phyloP scores from a whole-genome alignment of 2,113 vertebrate species.

The Struthio camelus region DNA sequence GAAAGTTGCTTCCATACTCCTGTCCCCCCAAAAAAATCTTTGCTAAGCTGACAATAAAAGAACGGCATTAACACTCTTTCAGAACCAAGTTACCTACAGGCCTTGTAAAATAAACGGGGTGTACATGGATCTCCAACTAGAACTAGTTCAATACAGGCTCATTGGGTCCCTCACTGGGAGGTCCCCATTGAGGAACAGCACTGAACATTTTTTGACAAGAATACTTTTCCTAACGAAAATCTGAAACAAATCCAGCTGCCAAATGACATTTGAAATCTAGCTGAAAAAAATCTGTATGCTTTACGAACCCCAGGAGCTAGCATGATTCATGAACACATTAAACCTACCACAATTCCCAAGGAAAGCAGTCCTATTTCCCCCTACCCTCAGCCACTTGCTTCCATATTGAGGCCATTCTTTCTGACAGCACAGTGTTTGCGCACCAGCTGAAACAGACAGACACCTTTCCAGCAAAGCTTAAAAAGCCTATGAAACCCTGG shows the following conservation, averaged over 20 bases:
- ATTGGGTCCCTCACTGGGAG: neutral
- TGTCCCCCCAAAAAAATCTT: neutral
- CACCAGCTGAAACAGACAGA: neutral
- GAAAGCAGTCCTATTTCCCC: neutral
- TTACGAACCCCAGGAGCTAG: neutral
- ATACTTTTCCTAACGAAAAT: neutral
- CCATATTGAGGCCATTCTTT: neutral
- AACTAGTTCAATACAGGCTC: neutral
- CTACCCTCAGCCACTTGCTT: neutral
- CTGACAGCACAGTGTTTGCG: neutral
- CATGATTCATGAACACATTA: neutral
- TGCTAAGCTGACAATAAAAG: neutral
- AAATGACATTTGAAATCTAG: neutral
- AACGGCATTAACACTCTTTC: neutral
- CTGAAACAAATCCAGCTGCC: neutral
- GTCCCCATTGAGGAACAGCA: neutral
- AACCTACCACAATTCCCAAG: neutral
- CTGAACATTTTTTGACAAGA: neutral
- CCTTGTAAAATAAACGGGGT: too few relatives aligned
- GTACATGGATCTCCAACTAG: too few relatives aligned
- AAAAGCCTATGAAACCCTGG: neutral
- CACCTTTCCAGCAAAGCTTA: neutral
- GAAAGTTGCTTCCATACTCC: neutral
- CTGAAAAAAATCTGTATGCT: neutral
- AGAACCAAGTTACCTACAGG: neutral